phyloP scores from a whole-genome alignment of 92 coral and sea anemone genomes.

The Virgularia gustaviana region DNA sequence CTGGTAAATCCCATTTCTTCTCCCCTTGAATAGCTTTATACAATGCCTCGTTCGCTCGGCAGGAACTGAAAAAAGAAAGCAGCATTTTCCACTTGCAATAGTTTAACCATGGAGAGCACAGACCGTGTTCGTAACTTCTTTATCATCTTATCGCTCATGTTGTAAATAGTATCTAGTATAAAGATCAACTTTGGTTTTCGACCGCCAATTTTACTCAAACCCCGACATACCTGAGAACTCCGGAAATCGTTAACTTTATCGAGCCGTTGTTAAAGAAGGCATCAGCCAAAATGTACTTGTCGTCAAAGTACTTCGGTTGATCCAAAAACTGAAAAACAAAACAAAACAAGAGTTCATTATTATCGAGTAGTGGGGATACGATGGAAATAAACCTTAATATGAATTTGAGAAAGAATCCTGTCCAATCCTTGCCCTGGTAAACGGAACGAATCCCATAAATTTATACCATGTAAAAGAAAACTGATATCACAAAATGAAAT shows the following conservation, averaged over 20 bases:
- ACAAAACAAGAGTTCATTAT: background rate
- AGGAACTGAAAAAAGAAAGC: slow-evolving; percentile 50
- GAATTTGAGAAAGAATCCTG: too few species aligned
- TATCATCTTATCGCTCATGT: too few species aligned
- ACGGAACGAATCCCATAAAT: background rate
- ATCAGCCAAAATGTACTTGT: slow-evolving; percentile 47
- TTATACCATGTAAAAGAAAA: background rate
- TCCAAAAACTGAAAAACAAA: slow-evolving; percentile 51
- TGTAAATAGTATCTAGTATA: background rate
- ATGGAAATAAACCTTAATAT: too few species aligned
- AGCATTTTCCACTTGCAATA: too few species aligned
- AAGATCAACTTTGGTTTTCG: background rate
- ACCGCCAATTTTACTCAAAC: background rate
- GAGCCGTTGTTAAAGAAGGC: slow-evolving; percentile 33
- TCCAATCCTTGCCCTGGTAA: background rate
- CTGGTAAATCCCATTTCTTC: slow-evolving; percentile 50
- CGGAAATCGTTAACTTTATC: slow-evolving; percentile 43
- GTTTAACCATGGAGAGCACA: background rate
- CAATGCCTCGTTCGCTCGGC: slow-evolving; percentile 69
- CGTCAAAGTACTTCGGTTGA: slow-evolving; percentile 40
- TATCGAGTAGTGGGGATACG: too few species aligned
- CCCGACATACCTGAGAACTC: slow-evolving; percentile 52
- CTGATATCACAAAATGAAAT: too few species aligned
- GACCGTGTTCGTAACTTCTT: too few species aligned
- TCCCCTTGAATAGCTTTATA: slow-evolving; percentile 66